Evolutionary conservation across 2,797 vertebrate genomes (phyloP), one percentile per base, ranked within the genome.

Genomic region (Jordanella pulchra): DNA sequence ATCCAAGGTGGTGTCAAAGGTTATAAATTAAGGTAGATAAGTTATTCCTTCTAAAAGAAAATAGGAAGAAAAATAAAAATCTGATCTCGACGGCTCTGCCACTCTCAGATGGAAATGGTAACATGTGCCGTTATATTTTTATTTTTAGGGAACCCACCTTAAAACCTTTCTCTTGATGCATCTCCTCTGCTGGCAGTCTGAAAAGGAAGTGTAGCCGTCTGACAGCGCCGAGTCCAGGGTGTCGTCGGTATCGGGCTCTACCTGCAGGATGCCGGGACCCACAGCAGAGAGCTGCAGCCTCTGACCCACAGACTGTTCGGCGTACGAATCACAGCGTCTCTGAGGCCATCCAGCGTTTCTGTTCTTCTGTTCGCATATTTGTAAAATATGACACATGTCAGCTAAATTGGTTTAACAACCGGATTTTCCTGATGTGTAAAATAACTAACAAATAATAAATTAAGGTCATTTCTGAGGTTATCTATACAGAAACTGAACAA

Each of bases 81-180:
- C 23, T 39, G 42, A 32, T 45, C 17, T 39, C n/a, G 48, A 58
- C 25, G 3, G 15, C 32, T 12, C 15, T 13, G 4, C 12, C 21
- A n/a, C 42, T 42, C 44, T 45, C 44, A 45, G 3, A 45, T 45
- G 9, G 11, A 45, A 32, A 7, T 7, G 9, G 35, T 39, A 39
- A 39, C 35, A 39, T 39, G 35, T 39, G 35, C 9, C 1, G 35
- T 39, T 39, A 39, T 39, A 39, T 0, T 39, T 39, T 7, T 39
- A 39, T 39, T 39, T 39, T 39, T n/a, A n/a, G 35, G 5, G 45
- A 21, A 65, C 23, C 14, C 51, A 95, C 95, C 95, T 91, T 25
- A 95, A 79, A 58, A 95, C 94, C 86, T 95, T 95, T 9, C 94
- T 93, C 83, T 91, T 94, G 78, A 95, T 82, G 65, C 84, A 61